Percentiles rank a stretch among this genome's conserved stretches.
These are phyloP conservation scores for Upupa epops DNA, from an alignment of 2,113 vertebrate genomes.

Conservation along the genomic window DNA sequence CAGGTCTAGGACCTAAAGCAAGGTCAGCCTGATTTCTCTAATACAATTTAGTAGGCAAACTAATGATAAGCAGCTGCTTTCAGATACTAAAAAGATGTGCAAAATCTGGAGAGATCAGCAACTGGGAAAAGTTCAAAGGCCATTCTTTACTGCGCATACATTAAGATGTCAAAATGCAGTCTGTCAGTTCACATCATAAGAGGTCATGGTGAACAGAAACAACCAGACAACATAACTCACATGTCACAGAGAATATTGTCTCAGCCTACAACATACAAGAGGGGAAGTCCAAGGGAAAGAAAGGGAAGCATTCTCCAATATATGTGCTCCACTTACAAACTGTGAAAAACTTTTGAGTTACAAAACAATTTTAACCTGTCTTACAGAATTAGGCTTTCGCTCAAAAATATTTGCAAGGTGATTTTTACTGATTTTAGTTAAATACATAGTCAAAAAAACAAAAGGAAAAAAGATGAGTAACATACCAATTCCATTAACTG, in stretches of 20 bases:
- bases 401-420: neutral
- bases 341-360: neutral
- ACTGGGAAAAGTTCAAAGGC: neutral
- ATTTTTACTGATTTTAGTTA: neutral
- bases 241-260: neutral
- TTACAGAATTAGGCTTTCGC: neutral
- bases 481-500: slow-evolving; percentile 94
- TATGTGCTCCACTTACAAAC: neutral
- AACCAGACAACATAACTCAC: neutral
- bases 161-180: neutral
- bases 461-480: slow-evolving; percentile 41
- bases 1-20: neutral
- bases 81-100: neutral
- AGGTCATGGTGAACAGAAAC: neutral
- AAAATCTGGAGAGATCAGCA: neutral
- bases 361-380: neutral
- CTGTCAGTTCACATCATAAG: neutral
- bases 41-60: neutral
- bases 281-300: neutral
- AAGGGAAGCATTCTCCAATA: neutral
- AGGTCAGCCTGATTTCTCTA: neutral
- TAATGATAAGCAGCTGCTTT: neutral
- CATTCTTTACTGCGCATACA: neutral
- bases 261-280: neutral
- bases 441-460: slow-evolving; percentile 16